Evolutionary conservation across 2,797 vertebrate genomes (phyloP), one percentile per base, ranked within the genome.

Genomic region (Sitta carolinensis): DNA sequence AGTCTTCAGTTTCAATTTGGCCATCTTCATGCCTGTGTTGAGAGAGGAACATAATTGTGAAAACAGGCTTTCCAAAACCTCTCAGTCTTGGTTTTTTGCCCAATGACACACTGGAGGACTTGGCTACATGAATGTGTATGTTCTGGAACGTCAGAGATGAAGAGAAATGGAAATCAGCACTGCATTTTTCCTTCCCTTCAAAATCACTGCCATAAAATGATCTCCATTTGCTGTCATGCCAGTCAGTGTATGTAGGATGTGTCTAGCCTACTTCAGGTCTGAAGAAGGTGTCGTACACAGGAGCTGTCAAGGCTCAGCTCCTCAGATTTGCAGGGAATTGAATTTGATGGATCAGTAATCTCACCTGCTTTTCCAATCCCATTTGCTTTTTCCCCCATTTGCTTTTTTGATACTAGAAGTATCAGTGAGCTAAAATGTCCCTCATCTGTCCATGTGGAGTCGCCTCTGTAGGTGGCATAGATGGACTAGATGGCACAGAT

Each of bases 21-120:
- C 82, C 10, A 34, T 92, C 79, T 89, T 80, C 12, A 17, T 27
- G 74, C 77, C 86, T 84, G 25, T 25, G 2, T 54, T 54, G 54
- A 75, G 45, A 81, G 78, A 87, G 54, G 58, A 89, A 87, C 30
- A 40, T 75, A 77, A 91, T 69, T 74, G 47, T 62, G 55, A 94
- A 95, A 96, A 91, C 75, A 95, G 84, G 40, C 84, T 84, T 87
- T 75, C 50, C 29, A 87, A 90, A 96, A 85, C 54, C 64, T 91
- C 89, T 72, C 22, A 13, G 3, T 72, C 72, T 95, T 95, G 81
- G 27, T 72, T 81, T 73, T 93, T 72, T 85, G 84, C 82, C 90
- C 58, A 95, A 10, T 12, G 47, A 83, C 74, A 87, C 75, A 32
- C 54, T 64, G 69, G 72, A 87, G 72, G 57, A 74, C 57, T 82